These are phyloP conservation scores for Lota lota DNA, from an alignment of 2,113 vertebrate genomes.

Conservation along the genomic window DNA sequence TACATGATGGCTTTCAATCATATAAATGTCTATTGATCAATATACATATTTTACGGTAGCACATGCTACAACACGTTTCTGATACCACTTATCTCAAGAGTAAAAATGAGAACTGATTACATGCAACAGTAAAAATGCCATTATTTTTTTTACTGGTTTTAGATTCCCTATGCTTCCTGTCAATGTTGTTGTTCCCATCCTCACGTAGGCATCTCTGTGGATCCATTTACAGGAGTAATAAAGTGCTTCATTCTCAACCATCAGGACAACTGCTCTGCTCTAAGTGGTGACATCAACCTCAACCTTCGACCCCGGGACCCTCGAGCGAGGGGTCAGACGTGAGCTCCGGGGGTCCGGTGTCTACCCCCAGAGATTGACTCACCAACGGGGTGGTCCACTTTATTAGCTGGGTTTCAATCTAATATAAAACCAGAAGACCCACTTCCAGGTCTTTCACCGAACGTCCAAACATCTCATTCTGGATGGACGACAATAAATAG, in stretches of 20 bases:
- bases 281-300: constrained; percentile 47
- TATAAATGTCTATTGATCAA: not conserved
- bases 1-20: not conserved
- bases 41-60: not conserved
- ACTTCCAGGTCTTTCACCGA: constrained; percentile 34
- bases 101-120: not conserved
- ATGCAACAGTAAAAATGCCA: not conserved
- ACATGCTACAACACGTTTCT: not conserved
- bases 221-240: constrained; percentile 50
- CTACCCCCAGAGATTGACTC: constrained; percentile 32
- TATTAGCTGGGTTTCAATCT: constrained; percentile 46
- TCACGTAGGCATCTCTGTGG: constrained; percentile 43
- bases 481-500: constrained; percentile 17
- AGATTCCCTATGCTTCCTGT: constrained; percentile 7
- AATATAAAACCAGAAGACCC: constrained; percentile 43
- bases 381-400: constrained; percentile 38
- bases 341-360: constrained; percentile 25
- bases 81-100: not conserved
- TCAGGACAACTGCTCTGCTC: constrained; percentile 40
- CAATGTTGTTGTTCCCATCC: constrained; percentile 27
- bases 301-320: constrained; percentile 41
- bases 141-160: constrained; percentile 16
- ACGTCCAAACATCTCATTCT: constrained; percentile 30
- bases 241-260: constrained; percentile 37
- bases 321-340: constrained; percentile 38